phyloP scores from a whole-genome alignment of 2,797 vertebrate species.

The Macropodus opercularis region DNA sequence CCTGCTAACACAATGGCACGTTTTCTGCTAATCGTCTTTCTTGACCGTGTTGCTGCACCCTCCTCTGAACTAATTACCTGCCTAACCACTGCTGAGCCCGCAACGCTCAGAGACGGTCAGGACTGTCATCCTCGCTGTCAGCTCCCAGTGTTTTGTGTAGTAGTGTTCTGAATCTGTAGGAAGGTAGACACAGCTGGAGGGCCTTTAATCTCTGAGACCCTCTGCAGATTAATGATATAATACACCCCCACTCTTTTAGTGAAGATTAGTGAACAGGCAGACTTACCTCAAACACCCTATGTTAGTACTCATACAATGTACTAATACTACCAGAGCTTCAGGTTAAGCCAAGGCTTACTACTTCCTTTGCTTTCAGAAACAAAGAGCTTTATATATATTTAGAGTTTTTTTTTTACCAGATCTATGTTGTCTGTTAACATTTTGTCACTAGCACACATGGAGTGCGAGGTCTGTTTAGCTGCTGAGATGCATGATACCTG shows the following conservation, averaged over 20 bases:
- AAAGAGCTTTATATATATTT: neutral
- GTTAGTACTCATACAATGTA: neutral
- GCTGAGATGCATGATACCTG: too few species aligned
- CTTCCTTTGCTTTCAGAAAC: neutral
- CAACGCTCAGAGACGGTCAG: slow-evolving; percentile 15
- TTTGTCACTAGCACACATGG: too few species aligned
- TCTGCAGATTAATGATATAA: slow-evolving; percentile 57
- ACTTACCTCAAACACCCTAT: slow-evolving; percentile 17
- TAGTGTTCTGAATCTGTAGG: neutral
- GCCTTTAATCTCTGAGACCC: slow-evolving; percentile 56
- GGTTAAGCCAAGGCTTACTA: neutral
- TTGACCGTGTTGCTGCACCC: neutral
- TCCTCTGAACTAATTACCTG: slow-evolving; percentile 33
- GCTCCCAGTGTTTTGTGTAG: neutral
- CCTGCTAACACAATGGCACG: slow-evolving; percentile 21
- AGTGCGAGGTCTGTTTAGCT: too few species aligned
- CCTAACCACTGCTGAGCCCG: slow-evolving; percentile 22
- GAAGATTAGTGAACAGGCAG: slow-evolving; percentile 45
- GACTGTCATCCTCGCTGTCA: neutral
- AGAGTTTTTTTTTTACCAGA: too few species aligned
- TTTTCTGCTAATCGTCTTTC: slow-evolving; percentile 28
- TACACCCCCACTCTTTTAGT: slow-evolving; percentile 19
- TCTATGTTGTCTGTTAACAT: too few species aligned
- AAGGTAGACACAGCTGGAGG: slow-evolving; percentile 43
- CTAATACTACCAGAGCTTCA: neutral